Evolutionary conservation across 2,113 vertebrate genomes (phyloP).

Genomic region (Maccullochella peelii): DNA sequence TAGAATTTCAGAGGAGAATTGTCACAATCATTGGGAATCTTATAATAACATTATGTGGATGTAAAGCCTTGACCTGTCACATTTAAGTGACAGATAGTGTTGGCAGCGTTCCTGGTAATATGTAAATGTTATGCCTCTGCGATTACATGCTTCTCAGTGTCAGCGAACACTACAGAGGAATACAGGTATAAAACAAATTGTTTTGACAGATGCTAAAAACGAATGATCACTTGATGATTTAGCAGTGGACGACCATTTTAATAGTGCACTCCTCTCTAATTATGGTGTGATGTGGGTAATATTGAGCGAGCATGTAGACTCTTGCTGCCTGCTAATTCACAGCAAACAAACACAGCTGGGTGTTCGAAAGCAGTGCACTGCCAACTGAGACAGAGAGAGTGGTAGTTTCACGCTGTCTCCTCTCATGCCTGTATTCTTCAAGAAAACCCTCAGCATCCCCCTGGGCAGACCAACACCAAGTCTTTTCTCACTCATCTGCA

Average conservation of each 20-base stretch:
- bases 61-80: conserved; percentile 14
- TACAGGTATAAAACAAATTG: conserved; percentile 36
- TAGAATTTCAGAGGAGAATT: conserved; percentile 31
- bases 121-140: conserved; percentile 6
- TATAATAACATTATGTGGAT: conserved; percentile 27
- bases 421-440: conserved; percentile 56
- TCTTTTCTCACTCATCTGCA: conserved; percentile 42
- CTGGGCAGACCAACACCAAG: conserved; percentile 28
- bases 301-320: conserved; percentile 74
- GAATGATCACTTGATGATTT: conserved; percentile 65
- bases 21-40: conserved; percentile 3
- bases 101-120: not conserved
- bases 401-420: conserved; percentile 54
- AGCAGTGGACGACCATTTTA: conserved; percentile 71
- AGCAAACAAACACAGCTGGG: conserved; percentile 85
- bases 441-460: conserved; percentile 49
- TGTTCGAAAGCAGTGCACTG: conserved; percentile 70
- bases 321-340: conserved; percentile 81
- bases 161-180: conserved; percentile 1
- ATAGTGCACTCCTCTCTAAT: conserved; percentile 79
- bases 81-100: conserved; percentile 18
- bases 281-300: conserved; percentile 78
- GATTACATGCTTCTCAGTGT: not conserved
- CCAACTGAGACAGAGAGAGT: conserved; percentile 66
- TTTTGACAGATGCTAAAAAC: conserved; percentile 64